A percentile compares a stretch with the other conserved stretches of the same genome.
These are phyloP conservation scores for Rhizoglyphus robini DNA, from an alignment of 1,140 invertebrate genomes.

Conservation along the genomic window DNA sequence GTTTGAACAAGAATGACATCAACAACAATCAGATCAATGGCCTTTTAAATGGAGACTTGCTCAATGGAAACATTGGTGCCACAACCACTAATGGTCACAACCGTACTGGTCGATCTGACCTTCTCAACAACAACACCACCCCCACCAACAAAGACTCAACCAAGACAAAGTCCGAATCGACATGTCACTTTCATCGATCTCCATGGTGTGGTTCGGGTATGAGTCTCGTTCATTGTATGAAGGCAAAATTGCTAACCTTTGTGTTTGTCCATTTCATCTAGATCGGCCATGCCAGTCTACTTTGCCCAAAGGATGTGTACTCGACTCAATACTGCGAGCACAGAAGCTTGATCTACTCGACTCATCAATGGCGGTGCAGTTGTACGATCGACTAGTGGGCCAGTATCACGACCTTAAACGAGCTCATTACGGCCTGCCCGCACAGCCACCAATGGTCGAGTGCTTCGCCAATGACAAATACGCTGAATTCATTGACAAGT, in stretches of 20 bases:
- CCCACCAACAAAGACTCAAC: neutral
- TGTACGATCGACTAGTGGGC: constrained; percentile 3
- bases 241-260: too few species aligned
- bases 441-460: neutral
- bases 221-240: too few species aligned
- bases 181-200: neutral
- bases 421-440: neutral
- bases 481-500: too few species aligned
- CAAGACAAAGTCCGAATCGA: neutral
- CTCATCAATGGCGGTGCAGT: neutral
- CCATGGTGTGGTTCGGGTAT: too few species aligned
- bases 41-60: too few species aligned
- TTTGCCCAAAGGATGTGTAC: neutral
- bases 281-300: neutral
- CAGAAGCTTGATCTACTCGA: constrained; percentile 18
- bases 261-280: neutral
- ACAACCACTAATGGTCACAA: too few species aligned
- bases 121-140: neutral
- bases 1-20: too few species aligned
- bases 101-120: too few species aligned
- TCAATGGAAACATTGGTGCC: too few species aligned
- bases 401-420: neutral
- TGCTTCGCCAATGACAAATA: too few species aligned
- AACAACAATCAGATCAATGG: too few species aligned
- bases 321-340: constrained; percentile 8